These are phyloP conservation scores for Ptilodon capucinus DNA, from an alignment of 2,888 invertebrate genomes.

Conservation along the genomic window DNA sequence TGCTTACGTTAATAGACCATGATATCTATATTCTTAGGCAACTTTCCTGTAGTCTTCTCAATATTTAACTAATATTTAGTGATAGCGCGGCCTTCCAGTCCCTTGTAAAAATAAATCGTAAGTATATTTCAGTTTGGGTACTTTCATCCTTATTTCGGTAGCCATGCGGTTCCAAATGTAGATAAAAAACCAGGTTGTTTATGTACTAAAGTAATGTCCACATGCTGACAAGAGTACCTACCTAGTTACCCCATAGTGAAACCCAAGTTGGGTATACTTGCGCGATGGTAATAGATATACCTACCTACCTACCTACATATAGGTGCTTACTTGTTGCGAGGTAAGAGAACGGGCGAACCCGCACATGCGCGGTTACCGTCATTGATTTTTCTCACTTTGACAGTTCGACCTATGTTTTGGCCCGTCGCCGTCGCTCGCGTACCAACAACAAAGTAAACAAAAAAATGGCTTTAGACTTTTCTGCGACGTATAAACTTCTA, in stretches of 20 bases:
- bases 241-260: slow-evolving; percentile 17
- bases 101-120: too few relatives aligned
- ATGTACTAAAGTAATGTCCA: too few relatives aligned
- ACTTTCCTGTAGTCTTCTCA: too few relatives aligned
- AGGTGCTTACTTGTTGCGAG: slow-evolving; percentile 61
- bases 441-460: slow-evolving; percentile 72
- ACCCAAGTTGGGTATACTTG: slow-evolving; percentile 13
- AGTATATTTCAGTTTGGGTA: too few relatives aligned
- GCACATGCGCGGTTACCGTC: slow-evolving; percentile 71
- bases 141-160: too few relatives aligned
- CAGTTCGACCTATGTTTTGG: slow-evolving; percentile 76
- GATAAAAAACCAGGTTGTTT: too few relatives aligned
- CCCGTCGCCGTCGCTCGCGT: slow-evolving; percentile 63
- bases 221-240: too few relatives aligned
- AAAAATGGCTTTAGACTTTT: slow-evolving; percentile 92
- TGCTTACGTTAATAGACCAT: too few relatives aligned
- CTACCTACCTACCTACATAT: slow-evolving; percentile 10
- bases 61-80: too few relatives aligned
- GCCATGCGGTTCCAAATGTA: too few relatives aligned
- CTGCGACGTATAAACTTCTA: slow-evolving; percentile 93
- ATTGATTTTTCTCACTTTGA: slow-evolving; percentile 81
- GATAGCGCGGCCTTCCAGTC: too few relatives aligned
- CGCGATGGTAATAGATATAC: background rate
- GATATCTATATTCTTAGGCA: too few relatives aligned
- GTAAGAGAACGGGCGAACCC: slow-evolving; percentile 41